Percentiles rank a stretch among this genome's conserved stretches.
phyloP scores from a whole-genome alignment of 2,797 vertebrate genomes.

The Chelon labrosus region DNA sequence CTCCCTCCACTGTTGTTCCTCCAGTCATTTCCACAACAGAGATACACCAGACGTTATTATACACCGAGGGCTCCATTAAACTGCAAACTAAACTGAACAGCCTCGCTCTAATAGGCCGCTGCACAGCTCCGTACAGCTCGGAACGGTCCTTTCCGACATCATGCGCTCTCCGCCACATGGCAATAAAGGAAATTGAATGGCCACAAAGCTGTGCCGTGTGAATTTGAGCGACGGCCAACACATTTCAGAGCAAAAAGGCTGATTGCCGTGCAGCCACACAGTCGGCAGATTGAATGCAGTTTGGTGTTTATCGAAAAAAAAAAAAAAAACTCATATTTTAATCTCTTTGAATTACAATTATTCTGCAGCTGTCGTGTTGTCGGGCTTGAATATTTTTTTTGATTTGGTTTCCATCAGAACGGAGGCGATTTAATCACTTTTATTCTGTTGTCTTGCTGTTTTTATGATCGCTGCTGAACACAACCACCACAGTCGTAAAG shows the following conservation, averaged over 20 bases:
- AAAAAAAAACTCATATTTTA: too few species aligned
- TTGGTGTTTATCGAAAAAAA: neutral
- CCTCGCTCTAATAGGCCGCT: conserved; percentile 25
- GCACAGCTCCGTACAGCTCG: conserved; percentile 12
- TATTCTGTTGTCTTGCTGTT: neutral
- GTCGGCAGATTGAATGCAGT: neutral
- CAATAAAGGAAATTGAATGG: conserved; percentile 55
- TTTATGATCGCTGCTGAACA: conserved; percentile 6
- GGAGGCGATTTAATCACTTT: conserved; percentile 13
- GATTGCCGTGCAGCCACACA: conserved; percentile 1
- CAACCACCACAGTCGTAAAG: conserved; percentile 4
- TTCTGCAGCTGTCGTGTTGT: too few species aligned
- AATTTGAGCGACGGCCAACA: conserved; percentile 5
- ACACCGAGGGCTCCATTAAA: conserved; percentile 58
- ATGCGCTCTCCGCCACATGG: conserved; percentile 16
- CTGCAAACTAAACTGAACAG: conserved; percentile 40
- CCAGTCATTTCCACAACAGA: conserved; percentile 22
- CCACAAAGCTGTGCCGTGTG: conserved; percentile 26
- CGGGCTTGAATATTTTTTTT: neutral
- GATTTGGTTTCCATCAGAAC: neutral
- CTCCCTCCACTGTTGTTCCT: conserved; percentile 5
- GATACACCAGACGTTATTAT: conserved; percentile 26
- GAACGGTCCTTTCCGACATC: conserved; percentile 16
- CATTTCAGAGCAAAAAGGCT: conserved; percentile 7
- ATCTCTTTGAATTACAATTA: too few species aligned